Evolutionary conservation across 2,797 vertebrate genomes (phyloP).

Genomic region (Pangasius krempfi): DNA sequence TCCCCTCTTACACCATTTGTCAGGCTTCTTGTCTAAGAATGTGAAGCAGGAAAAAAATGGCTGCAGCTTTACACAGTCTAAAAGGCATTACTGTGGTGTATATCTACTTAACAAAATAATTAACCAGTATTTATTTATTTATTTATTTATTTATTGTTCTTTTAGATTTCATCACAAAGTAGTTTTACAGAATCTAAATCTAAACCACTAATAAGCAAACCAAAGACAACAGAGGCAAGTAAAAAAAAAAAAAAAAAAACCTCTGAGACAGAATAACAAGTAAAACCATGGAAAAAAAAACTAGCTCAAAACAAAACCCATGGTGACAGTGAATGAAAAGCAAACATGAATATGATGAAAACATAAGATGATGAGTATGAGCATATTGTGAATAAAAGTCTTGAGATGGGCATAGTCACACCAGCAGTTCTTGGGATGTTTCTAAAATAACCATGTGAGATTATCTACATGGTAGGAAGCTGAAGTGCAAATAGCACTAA

Average conservation of each 20-base stretch:
- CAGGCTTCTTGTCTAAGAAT: not conserved
- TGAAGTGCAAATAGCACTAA: slow-evolving; percentile 2
- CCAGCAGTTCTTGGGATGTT: not conserved
- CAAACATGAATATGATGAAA: not conserved
- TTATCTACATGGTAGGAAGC: not conserved
- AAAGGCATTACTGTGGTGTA: not conserved
- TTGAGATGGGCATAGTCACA: not conserved
- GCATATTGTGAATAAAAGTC: not conserved
- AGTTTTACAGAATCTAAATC: not conserved
- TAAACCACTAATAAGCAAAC: not conserved
- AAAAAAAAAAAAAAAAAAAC: not conserved
- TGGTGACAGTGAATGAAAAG: not conserved
- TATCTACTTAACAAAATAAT: not conserved
- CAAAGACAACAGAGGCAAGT: not conserved
- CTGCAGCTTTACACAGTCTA: not conserved
- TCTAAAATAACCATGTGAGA: not conserved
- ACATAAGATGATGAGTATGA: not conserved
- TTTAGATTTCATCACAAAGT: not conserved
- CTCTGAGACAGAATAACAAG: not conserved
- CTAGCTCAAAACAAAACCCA: not conserved
- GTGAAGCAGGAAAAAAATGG: not conserved
- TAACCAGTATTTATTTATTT: no score
- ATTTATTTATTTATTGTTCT: not conserved
- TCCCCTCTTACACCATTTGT: not conserved
- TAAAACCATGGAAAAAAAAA: not conserved